Evolutionary conservation across 2,797 vertebrate species (phyloP).

Genomic region (Trachops cirrhosus): DNA sequence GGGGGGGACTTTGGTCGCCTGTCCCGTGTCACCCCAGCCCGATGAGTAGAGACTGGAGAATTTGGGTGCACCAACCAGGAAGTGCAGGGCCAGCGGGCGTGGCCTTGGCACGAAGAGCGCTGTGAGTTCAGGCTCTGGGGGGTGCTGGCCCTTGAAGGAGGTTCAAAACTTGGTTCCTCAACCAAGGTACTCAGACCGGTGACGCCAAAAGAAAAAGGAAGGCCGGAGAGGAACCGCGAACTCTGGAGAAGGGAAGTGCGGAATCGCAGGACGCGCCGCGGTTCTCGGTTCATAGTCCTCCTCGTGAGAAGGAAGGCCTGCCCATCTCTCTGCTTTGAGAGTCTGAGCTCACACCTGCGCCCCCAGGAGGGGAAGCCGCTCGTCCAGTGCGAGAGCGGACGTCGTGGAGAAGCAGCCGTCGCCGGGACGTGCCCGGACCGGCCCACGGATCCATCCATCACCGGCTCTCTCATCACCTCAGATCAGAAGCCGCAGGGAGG

Average conservation of each 20-base stretch:
- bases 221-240: background rate
- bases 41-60: background rate
- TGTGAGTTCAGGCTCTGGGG: background rate
- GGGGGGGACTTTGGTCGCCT: background rate
- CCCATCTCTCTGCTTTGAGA: background rate
- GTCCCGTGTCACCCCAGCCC: background rate
- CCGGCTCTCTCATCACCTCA: background rate
- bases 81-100: background rate
- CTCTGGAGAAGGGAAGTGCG: background rate
- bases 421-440: too few relatives aligned
- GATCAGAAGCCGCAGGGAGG: background rate
- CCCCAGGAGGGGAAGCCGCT: accelerated
- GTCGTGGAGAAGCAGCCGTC: background rate
- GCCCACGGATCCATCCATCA: background rate
- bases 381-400: background rate
- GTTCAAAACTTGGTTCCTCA: background rate
- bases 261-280: accelerated
- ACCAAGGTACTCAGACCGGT: background rate
- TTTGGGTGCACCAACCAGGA: background rate
- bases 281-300: accelerated
- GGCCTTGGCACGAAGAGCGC: background rate
- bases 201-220: background rate
- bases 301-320: background rate
- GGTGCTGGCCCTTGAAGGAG: background rate
- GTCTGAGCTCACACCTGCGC: background rate